A percentile compares a stretch with the other conserved stretches of the same genome.
Evolutionary conservation across 2,888 invertebrate species (phyloP).

Genomic region (Tetropium fuscum): DNA sequence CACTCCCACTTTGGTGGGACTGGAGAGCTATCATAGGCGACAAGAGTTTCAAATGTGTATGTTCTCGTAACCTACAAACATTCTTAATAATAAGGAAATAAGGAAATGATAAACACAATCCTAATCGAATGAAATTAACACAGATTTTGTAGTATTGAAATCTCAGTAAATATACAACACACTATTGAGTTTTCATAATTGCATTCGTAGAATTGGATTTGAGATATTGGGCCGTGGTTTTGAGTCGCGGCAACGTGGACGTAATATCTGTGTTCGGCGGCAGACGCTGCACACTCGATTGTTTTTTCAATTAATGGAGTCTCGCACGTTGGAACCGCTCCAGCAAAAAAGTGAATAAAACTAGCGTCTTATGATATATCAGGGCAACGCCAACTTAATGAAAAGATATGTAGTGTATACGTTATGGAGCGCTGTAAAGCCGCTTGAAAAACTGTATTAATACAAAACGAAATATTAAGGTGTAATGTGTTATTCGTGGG

Average conservation of each 20-base stretch:
- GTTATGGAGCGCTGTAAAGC: constrained; percentile 54
- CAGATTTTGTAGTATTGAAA: too few species aligned
- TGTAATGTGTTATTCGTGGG: constrained; percentile 62
- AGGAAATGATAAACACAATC: too few species aligned
- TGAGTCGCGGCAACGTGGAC: background rate
- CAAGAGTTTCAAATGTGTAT: too few species aligned
- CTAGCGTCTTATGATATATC: constrained; percentile 63
- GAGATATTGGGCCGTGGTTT: too few species aligned
- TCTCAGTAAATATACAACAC: too few species aligned
- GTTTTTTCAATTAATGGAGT: background rate
- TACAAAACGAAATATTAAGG: constrained; percentile 54
- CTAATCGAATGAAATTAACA: too few species aligned
- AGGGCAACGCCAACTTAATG: constrained; percentile 62
- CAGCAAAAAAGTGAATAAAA: constrained; percentile 47
- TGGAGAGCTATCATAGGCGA: too few species aligned
- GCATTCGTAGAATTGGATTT: too few species aligned
- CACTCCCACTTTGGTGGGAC: too few species aligned
- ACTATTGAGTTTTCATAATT: too few species aligned
- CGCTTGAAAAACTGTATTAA: constrained; percentile 59
- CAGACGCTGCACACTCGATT: background rate
- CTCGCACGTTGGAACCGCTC: constrained; percentile 48
- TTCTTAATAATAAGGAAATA: too few species aligned
- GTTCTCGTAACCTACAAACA: too few species aligned
- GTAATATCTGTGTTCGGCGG: background rate
- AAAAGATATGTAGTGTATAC: constrained; percentile 65